phyloP scores from a whole-genome alignment of 2,113 vertebrate species.

The Xenopus borealis region DNA sequence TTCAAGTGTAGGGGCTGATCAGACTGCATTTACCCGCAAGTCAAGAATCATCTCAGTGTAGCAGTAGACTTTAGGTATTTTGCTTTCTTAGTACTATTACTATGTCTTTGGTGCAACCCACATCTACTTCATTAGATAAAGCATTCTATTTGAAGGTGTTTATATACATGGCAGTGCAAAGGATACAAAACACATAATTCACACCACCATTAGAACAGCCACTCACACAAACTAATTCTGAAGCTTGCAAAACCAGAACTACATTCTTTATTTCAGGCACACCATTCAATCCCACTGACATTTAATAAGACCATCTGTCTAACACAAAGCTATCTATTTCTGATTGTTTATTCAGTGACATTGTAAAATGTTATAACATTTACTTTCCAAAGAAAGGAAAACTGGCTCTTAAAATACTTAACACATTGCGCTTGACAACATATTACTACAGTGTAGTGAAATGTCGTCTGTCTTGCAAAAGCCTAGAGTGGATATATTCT shows the following conservation, averaged over 20 bases:
- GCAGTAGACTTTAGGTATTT: too few relatives aligned
- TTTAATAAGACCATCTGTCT: background rate
- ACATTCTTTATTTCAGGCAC: background rate
- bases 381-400: background rate
- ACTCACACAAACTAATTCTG: background rate
- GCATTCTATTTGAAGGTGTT: too few relatives aligned
- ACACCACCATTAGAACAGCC: background rate
- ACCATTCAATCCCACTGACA: background rate
- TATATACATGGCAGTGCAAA: too few relatives aligned
- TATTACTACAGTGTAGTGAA: slow-evolving; percentile 6
- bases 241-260: background rate
- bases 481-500: slow-evolving; percentile 16
- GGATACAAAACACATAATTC: too few relatives aligned
- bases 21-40: too few relatives aligned
- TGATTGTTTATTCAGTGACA: background rate
- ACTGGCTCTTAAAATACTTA: background rate
- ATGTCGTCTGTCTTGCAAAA: slow-evolving; percentile 33
- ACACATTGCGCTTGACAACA: slow-evolving; percentile 25
- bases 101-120: too few relatives aligned
- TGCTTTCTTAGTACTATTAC: too few relatives aligned
- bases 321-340: background rate
- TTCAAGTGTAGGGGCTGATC: too few relatives aligned
- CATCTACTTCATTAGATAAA: too few relatives aligned
- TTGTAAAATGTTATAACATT: background rate
- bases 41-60: too few relatives aligned